phyloP scores from a whole-genome alignment of 2,113 vertebrate genomes.

The Sinocyclocheilus grahami region DNA sequence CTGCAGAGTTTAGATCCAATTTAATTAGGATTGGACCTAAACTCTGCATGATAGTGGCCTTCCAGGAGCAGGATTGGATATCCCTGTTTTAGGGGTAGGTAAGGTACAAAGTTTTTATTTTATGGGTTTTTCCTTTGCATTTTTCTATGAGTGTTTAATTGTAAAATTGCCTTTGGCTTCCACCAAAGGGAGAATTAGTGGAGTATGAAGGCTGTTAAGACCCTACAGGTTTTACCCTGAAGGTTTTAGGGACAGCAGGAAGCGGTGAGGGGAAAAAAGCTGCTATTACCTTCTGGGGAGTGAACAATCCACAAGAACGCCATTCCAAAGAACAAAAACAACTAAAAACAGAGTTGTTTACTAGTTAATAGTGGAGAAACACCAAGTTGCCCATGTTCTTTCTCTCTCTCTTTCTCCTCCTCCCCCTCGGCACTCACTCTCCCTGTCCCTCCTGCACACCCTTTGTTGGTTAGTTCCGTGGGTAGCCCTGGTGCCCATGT shows the following conservation, averaged over 20 bases:
- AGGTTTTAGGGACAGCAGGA: conserved; percentile 54
- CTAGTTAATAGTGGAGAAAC: conserved; percentile 68
- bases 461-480: conserved; percentile 77
- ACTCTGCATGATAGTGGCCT: not conserved
- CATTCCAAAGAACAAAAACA: conserved; percentile 58
- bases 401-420: conserved; percentile 34
- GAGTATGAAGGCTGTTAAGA: not conserved
- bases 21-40: not conserved
- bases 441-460: conserved; percentile 37
- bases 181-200: not conserved
- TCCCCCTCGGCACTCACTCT: conserved; percentile 22
- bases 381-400: conserved; percentile 43
- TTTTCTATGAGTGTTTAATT: not conserved
- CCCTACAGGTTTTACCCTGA: not conserved
- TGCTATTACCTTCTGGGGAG: conserved; percentile 56
- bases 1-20: not conserved
- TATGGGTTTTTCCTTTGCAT: too few relatives aligned
- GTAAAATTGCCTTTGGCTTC: not conserved
- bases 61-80: not conserved
- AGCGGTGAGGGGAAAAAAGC: conserved; percentile 49
- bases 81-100: not conserved
- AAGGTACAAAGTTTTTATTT: too few relatives aligned
- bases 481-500: conserved; percentile 75
- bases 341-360: conserved; percentile 75
- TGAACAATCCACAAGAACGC: conserved; percentile 56